phyloP scores from a whole-genome alignment of 2,797 vertebrate genomes.

The Gymnoscopelus braueri region DNA sequence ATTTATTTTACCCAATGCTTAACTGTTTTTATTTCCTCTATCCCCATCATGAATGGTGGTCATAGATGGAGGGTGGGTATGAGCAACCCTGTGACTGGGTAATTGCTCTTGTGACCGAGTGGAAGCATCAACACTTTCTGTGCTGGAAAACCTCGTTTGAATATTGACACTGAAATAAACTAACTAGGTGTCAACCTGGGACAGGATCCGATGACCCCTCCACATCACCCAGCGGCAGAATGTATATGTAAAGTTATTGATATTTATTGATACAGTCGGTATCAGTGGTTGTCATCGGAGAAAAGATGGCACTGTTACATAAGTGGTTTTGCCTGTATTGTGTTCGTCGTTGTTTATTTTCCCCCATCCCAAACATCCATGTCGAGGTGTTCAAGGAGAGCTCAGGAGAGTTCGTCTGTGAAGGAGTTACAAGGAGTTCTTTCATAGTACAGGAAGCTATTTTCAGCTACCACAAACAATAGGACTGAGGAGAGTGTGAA shows the following conservation, averaged over 20 bases:
- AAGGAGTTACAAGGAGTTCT: background rate
- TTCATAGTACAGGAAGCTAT: slow-evolving; percentile 7
- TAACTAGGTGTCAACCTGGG: background rate
- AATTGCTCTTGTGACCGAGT: too few species aligned
- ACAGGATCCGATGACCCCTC: too few species aligned
- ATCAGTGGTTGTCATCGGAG: slow-evolving; percentile 10
- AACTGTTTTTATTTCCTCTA: too few species aligned
- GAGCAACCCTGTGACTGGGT: too few species aligned
- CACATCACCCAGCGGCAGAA: too few species aligned
- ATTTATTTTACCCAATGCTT: too few species aligned
- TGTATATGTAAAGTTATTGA: too few species aligned
- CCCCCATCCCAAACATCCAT: background rate
- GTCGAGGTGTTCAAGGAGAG: slow-evolving; percentile 8
- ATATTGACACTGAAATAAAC: background rate
- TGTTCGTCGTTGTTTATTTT: background rate
- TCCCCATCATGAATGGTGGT: too few species aligned
- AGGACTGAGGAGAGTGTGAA: slow-evolving; percentile 10
- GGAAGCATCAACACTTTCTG: background rate
- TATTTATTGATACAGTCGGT: background rate
- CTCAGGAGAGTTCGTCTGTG: background rate
- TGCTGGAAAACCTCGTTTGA: background rate
- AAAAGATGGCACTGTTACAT: background rate
- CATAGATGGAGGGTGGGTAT: too few species aligned
- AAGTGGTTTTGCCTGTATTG: slow-evolving; percentile 7
- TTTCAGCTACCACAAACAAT: slow-evolving; percentile 11